Conservation (phyloP, 1,140 invertebrate genomes). For the Chrysopa pallens region DNA sequence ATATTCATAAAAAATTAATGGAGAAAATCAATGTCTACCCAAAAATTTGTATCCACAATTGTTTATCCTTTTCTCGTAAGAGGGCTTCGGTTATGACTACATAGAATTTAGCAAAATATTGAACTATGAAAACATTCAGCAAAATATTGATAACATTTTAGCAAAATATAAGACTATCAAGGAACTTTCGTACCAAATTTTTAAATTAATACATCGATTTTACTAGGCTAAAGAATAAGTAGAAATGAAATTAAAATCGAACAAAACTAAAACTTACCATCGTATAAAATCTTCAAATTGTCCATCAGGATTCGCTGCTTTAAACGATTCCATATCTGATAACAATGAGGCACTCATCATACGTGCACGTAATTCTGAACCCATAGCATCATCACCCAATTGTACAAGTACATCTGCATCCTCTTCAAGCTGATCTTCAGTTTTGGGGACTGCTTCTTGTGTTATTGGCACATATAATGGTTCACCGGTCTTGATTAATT, state of each 20-base stretch:
- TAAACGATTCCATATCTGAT: constrained; percentile 98
- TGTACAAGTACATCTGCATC: constrained; percentile 79
- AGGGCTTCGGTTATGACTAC: no score
- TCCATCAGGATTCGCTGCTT: constrained; percentile 89
- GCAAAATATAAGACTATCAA: no score
- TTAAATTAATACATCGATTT: no score
- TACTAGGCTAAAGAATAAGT: no score
- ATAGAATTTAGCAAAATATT: no score
- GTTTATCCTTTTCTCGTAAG: no score
- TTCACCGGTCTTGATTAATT: constrained; percentile 47
- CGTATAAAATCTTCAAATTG: constrained; percentile 91
- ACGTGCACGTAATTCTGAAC: constrained; percentile 65
- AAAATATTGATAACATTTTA: no score
- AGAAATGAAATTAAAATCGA: neutral
- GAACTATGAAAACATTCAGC: no score
- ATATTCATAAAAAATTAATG: no score
- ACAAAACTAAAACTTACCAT: constrained; percentile 43
- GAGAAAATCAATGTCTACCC: no score
- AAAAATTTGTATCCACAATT: no score
- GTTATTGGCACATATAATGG: constrained; percentile 75
- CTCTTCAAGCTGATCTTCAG: constrained; percentile 89
- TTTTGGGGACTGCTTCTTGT: constrained; percentile 89
- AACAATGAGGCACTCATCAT: constrained; percentile 90
- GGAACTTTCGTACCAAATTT: no score
- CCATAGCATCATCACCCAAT: constrained; percentile 67